Evolutionary conservation across 2,888 invertebrate genomes (phyloP).

Genomic region (Napeogenes sylphis): DNA sequence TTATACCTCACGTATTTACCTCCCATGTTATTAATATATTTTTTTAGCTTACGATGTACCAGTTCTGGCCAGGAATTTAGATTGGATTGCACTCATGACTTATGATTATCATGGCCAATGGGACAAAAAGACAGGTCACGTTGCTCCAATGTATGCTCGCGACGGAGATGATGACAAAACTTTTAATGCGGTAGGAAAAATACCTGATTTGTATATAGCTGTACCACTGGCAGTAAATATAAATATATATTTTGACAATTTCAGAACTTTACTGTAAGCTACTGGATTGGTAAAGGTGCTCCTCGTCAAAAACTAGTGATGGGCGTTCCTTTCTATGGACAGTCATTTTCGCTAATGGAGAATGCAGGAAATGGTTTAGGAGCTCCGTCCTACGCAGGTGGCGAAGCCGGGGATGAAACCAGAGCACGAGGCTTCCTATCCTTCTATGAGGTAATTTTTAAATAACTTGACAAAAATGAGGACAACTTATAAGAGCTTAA

Average conservation of each 20-base stretch:
- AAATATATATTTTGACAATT: background rate
- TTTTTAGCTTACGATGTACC: slow-evolving; percentile 84
- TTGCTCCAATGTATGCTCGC: slow-evolving; percentile 90
- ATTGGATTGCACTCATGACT: slow-evolving; percentile 95
- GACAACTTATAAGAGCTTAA: background rate
- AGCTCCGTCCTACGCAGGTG: slow-evolving; percentile 88
- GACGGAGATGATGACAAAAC: slow-evolving; percentile 85
- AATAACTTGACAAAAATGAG: background rate
- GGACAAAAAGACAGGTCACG: slow-evolving; percentile 94
- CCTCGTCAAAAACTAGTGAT: slow-evolving; percentile 86
- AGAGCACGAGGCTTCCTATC: slow-evolving; percentile 91
- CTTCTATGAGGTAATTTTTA: slow-evolving; percentile 86
- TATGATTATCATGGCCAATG: slow-evolving; percentile 95
- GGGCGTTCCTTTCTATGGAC: slow-evolving; percentile 94
- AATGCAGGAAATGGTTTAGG: slow-evolving; percentile 81
- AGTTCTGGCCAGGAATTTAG: slow-evolving; percentile 84
- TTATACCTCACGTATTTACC: too few relatives aligned
- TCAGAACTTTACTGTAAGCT: slow-evolving; percentile 90
- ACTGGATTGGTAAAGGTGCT: slow-evolving; percentile 91
- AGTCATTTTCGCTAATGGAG: slow-evolving; percentile 89
- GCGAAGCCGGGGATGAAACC: slow-evolving; percentile 92
- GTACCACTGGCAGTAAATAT: background rate
- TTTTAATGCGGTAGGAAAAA: slow-evolving; percentile 83
- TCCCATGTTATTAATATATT: background rate
- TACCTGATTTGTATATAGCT: background rate